phyloP scores from a whole-genome alignment of 2,113 vertebrate genomes.

The Malurus alboscapulatus region DNA sequence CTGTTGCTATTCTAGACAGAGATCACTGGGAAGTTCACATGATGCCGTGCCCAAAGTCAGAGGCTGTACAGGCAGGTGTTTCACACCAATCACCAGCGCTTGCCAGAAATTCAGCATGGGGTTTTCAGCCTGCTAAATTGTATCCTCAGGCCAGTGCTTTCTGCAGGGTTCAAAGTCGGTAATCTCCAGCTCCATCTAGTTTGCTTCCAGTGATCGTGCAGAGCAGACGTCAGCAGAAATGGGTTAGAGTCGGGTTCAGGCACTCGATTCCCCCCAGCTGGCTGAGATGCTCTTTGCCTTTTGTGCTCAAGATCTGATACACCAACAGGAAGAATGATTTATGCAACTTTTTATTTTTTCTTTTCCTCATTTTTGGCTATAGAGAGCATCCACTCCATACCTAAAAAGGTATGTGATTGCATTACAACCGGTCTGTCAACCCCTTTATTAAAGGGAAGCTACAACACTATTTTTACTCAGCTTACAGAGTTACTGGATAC shows the following conservation, averaged over 20 bases:
- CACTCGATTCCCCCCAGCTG: slow-evolving; percentile 4
- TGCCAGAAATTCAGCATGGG: slow-evolving; percentile 55
- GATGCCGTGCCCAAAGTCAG: slow-evolving; percentile 1
- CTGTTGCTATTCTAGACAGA: not conserved
- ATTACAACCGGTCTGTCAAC: not conserved
- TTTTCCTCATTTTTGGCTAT: not conserved
- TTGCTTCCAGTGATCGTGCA: slow-evolving; percentile 54
- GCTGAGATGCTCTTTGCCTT: slow-evolving; percentile 41
- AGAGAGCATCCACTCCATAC: not conserved
- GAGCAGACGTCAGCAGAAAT: slow-evolving; percentile 44
- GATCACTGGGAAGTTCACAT: slow-evolving; percentile 26
- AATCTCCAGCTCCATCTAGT: slow-evolving; percentile 56
- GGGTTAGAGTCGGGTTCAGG: slow-evolving; percentile 35
- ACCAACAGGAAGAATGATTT: slow-evolving; percentile 9
- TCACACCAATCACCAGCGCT: slow-evolving; percentile 30
- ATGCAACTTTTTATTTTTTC: not conserved
- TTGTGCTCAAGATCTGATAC: slow-evolving; percentile 24
- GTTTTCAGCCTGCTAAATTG: slow-evolving; percentile 42
- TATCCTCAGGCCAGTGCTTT: slow-evolving; percentile 58
- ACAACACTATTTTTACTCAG: not conserved
- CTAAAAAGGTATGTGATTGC: not conserved
- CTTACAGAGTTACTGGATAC: slow-evolving; percentile 5
- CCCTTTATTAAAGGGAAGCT: not conserved
- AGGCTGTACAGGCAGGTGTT: slow-evolving; percentile 31
- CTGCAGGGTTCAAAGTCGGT: slow-evolving; percentile 25